These are phyloP conservation scores for Centruroides sculpturatus DNA, from an alignment of 1,140 invertebrate species.

Conservation along the genomic window DNA sequence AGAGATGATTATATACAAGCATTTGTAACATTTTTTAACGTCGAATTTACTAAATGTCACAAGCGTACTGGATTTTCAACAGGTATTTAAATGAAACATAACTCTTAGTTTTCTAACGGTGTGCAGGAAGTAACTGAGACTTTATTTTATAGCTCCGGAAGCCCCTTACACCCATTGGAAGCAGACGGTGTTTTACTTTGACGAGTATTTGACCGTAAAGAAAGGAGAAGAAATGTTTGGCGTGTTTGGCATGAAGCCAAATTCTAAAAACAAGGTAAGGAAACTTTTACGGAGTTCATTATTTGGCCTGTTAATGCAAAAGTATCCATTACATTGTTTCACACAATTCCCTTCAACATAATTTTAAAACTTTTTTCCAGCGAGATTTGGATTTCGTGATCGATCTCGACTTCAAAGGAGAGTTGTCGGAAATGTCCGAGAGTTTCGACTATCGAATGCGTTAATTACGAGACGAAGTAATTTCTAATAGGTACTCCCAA, in stretches of 20 bases:
- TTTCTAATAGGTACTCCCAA: no score
- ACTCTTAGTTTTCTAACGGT: not conserved
- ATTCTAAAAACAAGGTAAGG: slow-evolving; percentile 70
- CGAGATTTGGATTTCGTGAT: slow-evolving; percentile 94
- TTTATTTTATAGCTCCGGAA: slow-evolving; percentile 54
- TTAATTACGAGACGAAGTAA: slow-evolving; percentile 36
- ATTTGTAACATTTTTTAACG: slow-evolving; percentile 94
- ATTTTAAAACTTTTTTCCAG: slow-evolving; percentile 24
- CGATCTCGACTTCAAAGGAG: slow-evolving; percentile 86
- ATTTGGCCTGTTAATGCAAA: not conserved
- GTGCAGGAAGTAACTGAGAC: not conserved
- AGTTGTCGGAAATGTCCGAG: slow-evolving; percentile 76
- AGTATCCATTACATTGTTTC: not conserved
- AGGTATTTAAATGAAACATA: slow-evolving; percentile 25
- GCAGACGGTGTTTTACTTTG: slow-evolving; percentile 97
- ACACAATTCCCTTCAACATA: not conserved
- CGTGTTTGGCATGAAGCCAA: slow-evolving; percentile 83
- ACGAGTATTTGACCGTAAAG: slow-evolving; percentile 65
- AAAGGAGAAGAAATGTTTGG: slow-evolving; percentile 78
- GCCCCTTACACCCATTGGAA: slow-evolving; percentile 98
- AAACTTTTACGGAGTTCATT: not conserved
- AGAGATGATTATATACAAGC: slow-evolving; percentile 97
- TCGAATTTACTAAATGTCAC: slow-evolving; percentile 98
- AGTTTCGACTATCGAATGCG: slow-evolving; percentile 93
- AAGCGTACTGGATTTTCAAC: slow-evolving; percentile 98